Percentiles rank a stretch among this genome's conserved stretches.
These are phyloP conservation scores for Emydocephalus ijimae DNA, from an alignment of 2,113 vertebrate species.

Conservation along the genomic window DNA sequence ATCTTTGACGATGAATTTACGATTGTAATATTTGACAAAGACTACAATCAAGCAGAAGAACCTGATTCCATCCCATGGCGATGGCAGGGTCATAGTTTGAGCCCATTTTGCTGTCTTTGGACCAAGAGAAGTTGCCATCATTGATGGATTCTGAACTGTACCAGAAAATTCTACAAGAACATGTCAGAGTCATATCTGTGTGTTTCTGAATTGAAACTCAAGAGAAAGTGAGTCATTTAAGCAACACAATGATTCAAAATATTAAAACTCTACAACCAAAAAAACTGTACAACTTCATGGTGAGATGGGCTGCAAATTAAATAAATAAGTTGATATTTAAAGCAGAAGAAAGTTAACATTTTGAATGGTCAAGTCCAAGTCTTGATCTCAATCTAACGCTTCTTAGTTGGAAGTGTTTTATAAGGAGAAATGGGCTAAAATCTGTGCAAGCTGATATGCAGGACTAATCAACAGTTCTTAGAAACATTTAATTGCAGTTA, in stretches of 20 bases:
- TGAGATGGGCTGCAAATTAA: neutral
- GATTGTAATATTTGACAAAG: neutral
- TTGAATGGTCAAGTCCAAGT: neutral
- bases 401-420: neutral
- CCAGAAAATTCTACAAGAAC: neutral
- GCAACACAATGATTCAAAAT: neutral
- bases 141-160: neutral
- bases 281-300: neutral
- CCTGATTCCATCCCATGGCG: neutral
- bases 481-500: neutral
- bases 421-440: neutral
- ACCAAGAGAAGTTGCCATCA: neutral
- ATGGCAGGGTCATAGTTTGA: neutral
- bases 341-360: neutral
- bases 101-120: neutral
- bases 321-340: neutral
- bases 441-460: neutral
- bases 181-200: neutral
- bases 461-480: neutral
- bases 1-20: neutral
- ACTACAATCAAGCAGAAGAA: neutral
- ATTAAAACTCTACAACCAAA: neutral
- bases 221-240: neutral
- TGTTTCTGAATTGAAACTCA: neutral
- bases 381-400: neutral